A percentile compares a stretch with the other conserved stretches of the same genome.
These are phyloP conservation scores for Phymastichus coffea DNA, from an alignment of 1,140 invertebrate genomes.

Conservation along the genomic window DNA sequence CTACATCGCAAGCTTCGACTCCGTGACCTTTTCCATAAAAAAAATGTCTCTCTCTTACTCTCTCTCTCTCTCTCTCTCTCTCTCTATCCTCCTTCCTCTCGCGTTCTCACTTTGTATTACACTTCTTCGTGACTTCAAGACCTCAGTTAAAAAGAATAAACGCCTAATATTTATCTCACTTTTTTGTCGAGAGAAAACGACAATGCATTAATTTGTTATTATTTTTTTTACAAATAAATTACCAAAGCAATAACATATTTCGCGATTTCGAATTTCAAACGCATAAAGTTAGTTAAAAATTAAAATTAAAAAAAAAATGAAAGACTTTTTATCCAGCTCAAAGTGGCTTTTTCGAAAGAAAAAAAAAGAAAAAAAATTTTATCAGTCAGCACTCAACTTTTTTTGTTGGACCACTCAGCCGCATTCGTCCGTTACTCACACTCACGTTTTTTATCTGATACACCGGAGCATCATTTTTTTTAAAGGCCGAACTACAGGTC, in stretches of 20 bases:
- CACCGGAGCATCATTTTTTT: conserved; percentile 20
- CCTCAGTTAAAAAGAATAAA: conserved; percentile 8
- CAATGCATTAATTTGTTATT: too few species aligned
- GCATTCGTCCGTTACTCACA: conserved; percentile 5
- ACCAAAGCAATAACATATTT: conserved; percentile 2
- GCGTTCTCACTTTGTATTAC: too few species aligned
- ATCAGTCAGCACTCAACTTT: conserved; percentile 3
- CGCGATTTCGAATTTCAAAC: neutral
- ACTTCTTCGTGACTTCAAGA: conserved; percentile 8
- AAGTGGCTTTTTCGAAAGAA: conserved; percentile 2
- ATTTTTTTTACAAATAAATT: neutral
- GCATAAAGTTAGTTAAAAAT: conserved; percentile 8
- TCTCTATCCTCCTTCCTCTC: neutral
- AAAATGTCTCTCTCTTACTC: neutral
- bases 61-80: neutral
- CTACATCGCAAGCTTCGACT: conserved; percentile 36
- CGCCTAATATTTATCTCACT: conserved; percentile 14
- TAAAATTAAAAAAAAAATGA: neutral
- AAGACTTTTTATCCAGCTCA: too few species aligned
- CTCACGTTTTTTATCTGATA: conserved; percentile 22
- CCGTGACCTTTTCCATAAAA: conserved; percentile 28
- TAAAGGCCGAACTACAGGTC: conserved; percentile 25
- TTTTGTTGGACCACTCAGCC: conserved; percentile 3
- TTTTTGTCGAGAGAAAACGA: conserved; percentile 3
- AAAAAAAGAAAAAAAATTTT: conserved; percentile 8